Base-by-base conservation (phyloP, 2,888 invertebrate species). In the Trichogramma evanescens region DNA sequence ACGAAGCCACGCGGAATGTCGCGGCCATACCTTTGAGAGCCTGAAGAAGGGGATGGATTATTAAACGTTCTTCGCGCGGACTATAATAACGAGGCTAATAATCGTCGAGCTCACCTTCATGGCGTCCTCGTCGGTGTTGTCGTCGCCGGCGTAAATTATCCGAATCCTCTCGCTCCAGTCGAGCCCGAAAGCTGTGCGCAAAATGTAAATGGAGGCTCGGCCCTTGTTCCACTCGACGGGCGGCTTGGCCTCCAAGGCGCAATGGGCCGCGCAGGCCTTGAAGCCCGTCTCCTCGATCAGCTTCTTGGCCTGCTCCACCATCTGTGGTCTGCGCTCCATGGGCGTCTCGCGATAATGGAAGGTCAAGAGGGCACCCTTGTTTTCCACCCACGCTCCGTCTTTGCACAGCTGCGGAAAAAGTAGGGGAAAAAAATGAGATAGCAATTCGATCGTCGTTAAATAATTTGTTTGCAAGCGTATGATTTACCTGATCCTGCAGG, bases 161-260 rank as follows among this genome's bases (percentile, higher is more conserved):
- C 92, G 84, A 68, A 93, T 91, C 62, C 93, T 83, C 74, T 93
- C 93, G 72, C 90, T 89, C 93, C 93, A 94, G 76, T 94, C 93
- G 26, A 93, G 84, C 1, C 93, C 94, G 72, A 93, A 94, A 0
- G 93, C 91, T 3, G 93, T 93, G 63, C 93, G 84, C 63, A 94
- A 78, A 68, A 94, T 94, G 75, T 94, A 93, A 73, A 94, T 91
- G 0, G 92, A 91, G 7, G 94, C 94, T 48, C 93, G 86, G 66
- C 88, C 91, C 78, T 94, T 93, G 77, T 94, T 91, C 94, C 94
- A 94, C 71, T 90, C 86, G 0, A 94, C 93, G 0, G 93, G 93
- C 5, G 93, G 93, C 67, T 91, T 88, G 0, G 93, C 93, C 76
- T 94, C 93, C n/a, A 93, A 82, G 0, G 93, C 93, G 71, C 91